Base-by-base conservation (phyloP, 2,888 invertebrate species). In the Chymomyza fuscimana region DNA sequence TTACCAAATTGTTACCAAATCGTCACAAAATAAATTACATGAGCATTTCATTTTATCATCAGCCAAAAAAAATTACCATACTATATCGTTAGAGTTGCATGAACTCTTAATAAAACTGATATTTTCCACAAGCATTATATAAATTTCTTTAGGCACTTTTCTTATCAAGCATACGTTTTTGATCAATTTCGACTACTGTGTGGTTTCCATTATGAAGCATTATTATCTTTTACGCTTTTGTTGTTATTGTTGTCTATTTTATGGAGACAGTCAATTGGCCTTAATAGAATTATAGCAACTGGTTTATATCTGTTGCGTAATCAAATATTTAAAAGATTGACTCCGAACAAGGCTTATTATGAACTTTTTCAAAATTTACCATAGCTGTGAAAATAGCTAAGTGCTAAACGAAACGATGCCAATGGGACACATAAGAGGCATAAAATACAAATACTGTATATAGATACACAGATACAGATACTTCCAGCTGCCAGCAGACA, bases 361-460 rank as follows among this genome's bases (percentile, higher is more conserved):
- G 73, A 73, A 82, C 77, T 83, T 81, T 22, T 83, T 78, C 74
- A 81, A 81, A 82, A 84, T 83, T 87, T 69, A 66, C 40, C 2
- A 46, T 46, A 46, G 40, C 40, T 46, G 40, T 46, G 40, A 25
- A 69, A 67, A 69, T 29, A 22, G 52, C 54, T 32, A 69, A 25
- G 73, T 70, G 78, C 63, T 67, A 58, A 65, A 58, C 64, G 74
- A 80, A 73, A 78, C 80, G 74, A 80, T 73, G 69, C 88, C 84
- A 78, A 68, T 77, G 84, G 86, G 86, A 84, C 73, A 68, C 76
- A 87, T 86, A 74, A 86, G 74, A 86, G 70, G 68, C 73, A 77
- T 29, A 10, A 46, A 46, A 46, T 59, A 22, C n/a, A 59, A n/a
- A 59, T 59, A 15, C 32, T 32, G 22, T 4, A 32, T 32, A 32